A percentile compares a stretch with the other conserved stretches of the same genome.
Evolutionary conservation across 2,113 vertebrate species (phyloP).

Genomic region (Carettochelys insculpta): DNA sequence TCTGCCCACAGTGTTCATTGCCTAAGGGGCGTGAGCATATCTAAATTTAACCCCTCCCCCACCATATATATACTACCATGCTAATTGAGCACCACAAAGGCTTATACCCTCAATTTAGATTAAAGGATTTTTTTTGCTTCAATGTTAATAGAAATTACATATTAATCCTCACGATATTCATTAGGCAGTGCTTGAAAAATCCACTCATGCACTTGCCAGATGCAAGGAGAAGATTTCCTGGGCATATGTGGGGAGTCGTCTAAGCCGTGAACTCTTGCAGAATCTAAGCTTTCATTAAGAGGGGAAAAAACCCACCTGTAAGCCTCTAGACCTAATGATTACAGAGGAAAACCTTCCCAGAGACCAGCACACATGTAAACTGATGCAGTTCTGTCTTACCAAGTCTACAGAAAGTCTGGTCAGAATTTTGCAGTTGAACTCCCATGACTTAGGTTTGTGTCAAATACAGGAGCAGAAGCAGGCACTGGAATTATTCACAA

Average conservation of each 20-base stretch:
- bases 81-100: neutral
- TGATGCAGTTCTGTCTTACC: neutral
- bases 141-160: conserved; percentile 9
- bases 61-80: neutral
- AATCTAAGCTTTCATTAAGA: conserved; percentile 12
- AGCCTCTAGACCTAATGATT: neutral
- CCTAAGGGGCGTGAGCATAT: conserved; percentile 3
- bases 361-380: neutral
- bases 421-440: neutral
- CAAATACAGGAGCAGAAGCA: neutral
- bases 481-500: conserved; percentile 3
- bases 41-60: neutral
- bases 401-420: neutral
- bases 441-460: neutral
- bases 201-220: conserved; percentile 15
- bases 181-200: conserved; percentile 19
- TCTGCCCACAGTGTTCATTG: neutral
- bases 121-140: neutral
- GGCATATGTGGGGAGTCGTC: neutral
- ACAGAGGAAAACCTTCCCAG: neutral
- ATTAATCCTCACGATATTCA: conserved; percentile 37
- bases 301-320: neutral
- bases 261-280: neutral
- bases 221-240: conserved; percentile 25
- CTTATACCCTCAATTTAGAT: conserved; percentile 26